These are phyloP conservation scores for Iguana delicatissima DNA, from an alignment of 2,797 vertebrate species.

Conservation along the genomic window DNA sequence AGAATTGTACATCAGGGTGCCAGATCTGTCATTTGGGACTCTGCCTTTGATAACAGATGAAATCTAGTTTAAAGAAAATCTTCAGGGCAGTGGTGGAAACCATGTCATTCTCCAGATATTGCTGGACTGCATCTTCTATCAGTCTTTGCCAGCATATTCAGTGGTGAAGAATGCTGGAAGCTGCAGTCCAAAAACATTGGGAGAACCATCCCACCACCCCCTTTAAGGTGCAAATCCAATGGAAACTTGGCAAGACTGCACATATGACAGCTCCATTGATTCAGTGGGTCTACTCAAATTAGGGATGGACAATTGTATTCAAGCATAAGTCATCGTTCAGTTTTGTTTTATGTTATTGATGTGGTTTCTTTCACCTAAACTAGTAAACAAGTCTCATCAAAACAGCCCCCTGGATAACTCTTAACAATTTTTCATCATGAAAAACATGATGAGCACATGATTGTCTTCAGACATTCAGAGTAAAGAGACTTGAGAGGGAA, in stretches of 20 bases:
- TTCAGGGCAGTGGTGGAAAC: not conserved
- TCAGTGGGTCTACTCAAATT: not conserved
- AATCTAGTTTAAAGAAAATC: not conserved
- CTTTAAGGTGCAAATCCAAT: too few relatives aligned
- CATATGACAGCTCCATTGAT: not conserved
- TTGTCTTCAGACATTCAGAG: constrained; percentile 23
- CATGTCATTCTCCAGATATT: too few relatives aligned
- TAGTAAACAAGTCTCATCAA: constrained; percentile 51
- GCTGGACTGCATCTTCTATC: too few relatives aligned
- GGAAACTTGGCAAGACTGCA: too few relatives aligned
- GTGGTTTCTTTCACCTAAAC: constrained; percentile 52
- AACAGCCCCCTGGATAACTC: constrained; percentile 39
- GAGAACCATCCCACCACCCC: too few relatives aligned
- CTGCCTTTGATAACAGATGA: not conserved
- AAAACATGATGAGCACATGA: not conserved
- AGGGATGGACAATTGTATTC: too few relatives aligned
- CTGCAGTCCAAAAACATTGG: too few relatives aligned
- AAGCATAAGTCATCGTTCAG: not conserved
- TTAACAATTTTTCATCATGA: constrained; percentile 37
- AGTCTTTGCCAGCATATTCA: too few relatives aligned
- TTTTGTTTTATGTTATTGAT: not conserved
- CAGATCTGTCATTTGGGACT: not conserved
- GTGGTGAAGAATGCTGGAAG: too few relatives aligned
- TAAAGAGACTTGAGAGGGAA: not conserved
- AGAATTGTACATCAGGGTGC: not conserved